These are phyloP conservation scores for Caenorhabditis sp. DNA, from an alignment of 2,888 invertebrate genomes.

Conservation along the genomic window DNA sequence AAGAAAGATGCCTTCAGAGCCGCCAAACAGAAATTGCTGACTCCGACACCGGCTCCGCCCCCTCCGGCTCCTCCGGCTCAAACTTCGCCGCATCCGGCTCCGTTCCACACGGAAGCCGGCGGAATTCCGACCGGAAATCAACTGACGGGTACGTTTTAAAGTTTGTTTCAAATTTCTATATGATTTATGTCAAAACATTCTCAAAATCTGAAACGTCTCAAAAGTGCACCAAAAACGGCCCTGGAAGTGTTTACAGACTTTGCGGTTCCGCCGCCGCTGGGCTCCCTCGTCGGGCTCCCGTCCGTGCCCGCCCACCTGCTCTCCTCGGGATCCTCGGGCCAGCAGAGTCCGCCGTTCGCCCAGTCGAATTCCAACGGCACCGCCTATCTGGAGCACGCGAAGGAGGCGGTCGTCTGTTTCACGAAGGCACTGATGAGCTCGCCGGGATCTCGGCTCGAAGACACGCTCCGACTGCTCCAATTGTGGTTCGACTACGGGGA, in stretches of 20 bases:
- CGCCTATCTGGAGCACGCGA: conserved; percentile 49
- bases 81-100: conserved; percentile 24
- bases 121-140: not conserved
- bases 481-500: conserved; percentile 95
- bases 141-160: conserved; percentile 7
- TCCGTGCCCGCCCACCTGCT: not conserved
- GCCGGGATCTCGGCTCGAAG: conserved; percentile 86
- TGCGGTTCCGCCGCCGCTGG: conserved; percentile 51
- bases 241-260: conserved; percentile 25
- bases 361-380: not conserved
- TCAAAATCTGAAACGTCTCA: not conserved
- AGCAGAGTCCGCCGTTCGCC: conserved; percentile 4
- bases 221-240: not conserved
- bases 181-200: too few species aligned
- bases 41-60: conserved; percentile 1
- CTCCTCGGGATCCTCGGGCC: not conserved
- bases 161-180: too few species aligned
- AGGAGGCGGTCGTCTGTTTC: conserved; percentile 66
- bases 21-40: too few species aligned
- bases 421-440: conserved; percentile 71
- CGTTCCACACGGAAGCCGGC: too few species aligned
- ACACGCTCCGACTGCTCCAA: conserved; percentile 91
- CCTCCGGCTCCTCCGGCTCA: conserved; percentile 24
- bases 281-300: conserved; percentile 25
- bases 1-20: not conserved